A percentile compares a stretch with the other conserved stretches of the same genome.
These are phyloP conservation scores for Pristionchus fissidentatus DNA, from an alignment of 2,888 invertebrate genomes.

Conservation along the genomic window DNA sequence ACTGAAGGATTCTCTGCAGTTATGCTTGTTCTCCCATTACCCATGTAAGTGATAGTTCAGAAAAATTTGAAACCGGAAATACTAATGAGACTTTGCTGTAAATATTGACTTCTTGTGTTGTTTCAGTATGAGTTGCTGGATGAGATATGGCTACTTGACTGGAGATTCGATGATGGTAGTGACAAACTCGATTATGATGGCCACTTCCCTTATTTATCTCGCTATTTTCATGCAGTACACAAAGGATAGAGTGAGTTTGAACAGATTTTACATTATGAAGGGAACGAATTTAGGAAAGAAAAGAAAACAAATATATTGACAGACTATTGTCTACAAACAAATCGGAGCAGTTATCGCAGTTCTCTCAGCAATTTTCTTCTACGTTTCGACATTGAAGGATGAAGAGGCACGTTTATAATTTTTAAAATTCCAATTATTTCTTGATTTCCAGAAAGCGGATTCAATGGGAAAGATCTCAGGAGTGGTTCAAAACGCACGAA, in stretches of 20 bases:
- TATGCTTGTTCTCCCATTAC: constrained; percentile 67
- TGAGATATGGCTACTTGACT: constrained; percentile 68
- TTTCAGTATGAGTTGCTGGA: constrained; percentile 69
- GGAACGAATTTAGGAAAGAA: no score
- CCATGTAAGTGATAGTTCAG: constrained; percentile 64
- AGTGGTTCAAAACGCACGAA: constrained; percentile 67
- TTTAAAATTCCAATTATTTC: background rate
- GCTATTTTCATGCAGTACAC: constrained; percentile 71
- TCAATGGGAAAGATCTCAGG: constrained; percentile 72
- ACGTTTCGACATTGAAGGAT: constrained; percentile 60
- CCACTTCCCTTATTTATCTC: constrained; percentile 65
- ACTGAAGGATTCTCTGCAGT: constrained; percentile 74
- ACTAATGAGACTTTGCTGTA: no score
- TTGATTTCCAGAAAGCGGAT: constrained; percentile 51
- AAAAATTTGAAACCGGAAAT: background rate
- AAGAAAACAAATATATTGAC: no score
- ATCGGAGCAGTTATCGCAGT: constrained; percentile 54
- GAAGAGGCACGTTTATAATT: constrained; percentile 38
- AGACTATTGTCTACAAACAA: constrained; percentile 70
- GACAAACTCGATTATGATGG: constrained; percentile 67
- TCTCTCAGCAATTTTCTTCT: constrained; percentile 63
- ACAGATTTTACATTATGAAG: no score
- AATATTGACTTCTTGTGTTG: background rate
- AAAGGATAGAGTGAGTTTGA: constrained; percentile 65
- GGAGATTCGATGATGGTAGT: constrained; percentile 66